Conservation (phyloP, 2,797 vertebrate genomes). For the Gephyroberyx darwinii region DNA sequence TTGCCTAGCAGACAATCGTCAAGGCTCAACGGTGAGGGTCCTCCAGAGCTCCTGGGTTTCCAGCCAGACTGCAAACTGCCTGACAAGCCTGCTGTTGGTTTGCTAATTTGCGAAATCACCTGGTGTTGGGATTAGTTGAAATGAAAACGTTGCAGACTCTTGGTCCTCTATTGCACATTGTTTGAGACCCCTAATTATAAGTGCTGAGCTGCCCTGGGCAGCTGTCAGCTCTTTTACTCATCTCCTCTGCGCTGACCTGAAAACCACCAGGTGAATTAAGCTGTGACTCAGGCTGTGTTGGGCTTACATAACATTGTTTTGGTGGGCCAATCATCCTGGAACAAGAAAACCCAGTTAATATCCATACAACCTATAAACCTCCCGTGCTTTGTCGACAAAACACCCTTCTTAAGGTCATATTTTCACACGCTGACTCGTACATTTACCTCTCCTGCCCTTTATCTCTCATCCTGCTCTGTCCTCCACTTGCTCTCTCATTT, state of each 20-base stretch:
- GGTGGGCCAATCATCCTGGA: slow-evolving; percentile 45
- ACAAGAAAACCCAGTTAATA: slow-evolving; percentile 60
- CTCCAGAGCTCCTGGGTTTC: slow-evolving; percentile 19
- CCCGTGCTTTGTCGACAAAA: slow-evolving; percentile 42
- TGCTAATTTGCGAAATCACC: too few relatives aligned
- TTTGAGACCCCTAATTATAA: slow-evolving; percentile 37
- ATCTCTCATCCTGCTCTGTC: slow-evolving; percentile 51
- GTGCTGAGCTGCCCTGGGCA: slow-evolving; percentile 38
- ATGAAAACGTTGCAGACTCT: too few relatives aligned
- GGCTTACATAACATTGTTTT: slow-evolving; percentile 69
- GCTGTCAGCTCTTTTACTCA: slow-evolving; percentile 64
- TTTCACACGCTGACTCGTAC: slow-evolving; percentile 24
- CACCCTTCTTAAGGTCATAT: slow-evolving; percentile 39
- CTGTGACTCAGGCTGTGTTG: slow-evolving; percentile 61
- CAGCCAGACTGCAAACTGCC: slow-evolving; percentile 11
- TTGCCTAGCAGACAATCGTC: not conserved
- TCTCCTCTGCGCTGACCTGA: slow-evolving; percentile 59
- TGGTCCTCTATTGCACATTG: too few relatives aligned
- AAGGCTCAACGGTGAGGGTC: not conserved
- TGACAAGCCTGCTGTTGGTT: not conserved
- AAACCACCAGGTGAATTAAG: slow-evolving; percentile 58
- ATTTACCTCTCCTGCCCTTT: slow-evolving; percentile 52
- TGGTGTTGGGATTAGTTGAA: too few relatives aligned
- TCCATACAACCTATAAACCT: slow-evolving; percentile 42
- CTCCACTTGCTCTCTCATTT: slow-evolving; percentile 55